Evolutionary conservation across 2,797 vertebrate species (phyloP), one percentile per base, ranked within the genome.

Genomic region (Dipus sagitta): DNA sequence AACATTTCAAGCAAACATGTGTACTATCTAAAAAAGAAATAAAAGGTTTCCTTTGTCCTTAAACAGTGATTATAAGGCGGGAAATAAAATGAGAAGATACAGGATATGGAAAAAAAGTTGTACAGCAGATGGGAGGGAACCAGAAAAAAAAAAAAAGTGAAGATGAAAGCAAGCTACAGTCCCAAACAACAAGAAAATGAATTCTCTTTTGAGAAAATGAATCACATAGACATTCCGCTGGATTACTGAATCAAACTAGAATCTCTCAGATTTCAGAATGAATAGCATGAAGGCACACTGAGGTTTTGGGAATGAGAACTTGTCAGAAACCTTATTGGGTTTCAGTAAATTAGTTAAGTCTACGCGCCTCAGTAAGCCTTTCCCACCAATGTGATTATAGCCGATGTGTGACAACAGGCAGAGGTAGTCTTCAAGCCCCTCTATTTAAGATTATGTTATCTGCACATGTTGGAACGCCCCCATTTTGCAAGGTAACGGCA

Each of bases 71-170:
- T 75, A 82, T 26, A 92, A 79, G 9, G 78, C 83, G 26, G 38
- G 64, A 77, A 80, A 42, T 30, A 20, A 32, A 58, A 32, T 47
- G 47, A 76, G 88, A 84, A 94, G 86, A 92, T 23, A 21, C 21
- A 54, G 54, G 70, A 68, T 83, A 52, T 68, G 42, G 81, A 42
- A 75, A 95, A 90, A 20, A 68, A 54, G 95, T 68, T 86, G 67
- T 84, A 64, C 2, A 47, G n/a, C 12, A 23, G 2, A 32, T 64
- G 38, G 54, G 79, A 58, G 72, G n/a, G 21, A 87, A 65, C 11
- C 5, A 34, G 70, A 94, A 95, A 85, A 94, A 94, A 95, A 85
- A 94, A 42, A 54, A 93, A 95, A 84, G 93, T 2, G 0, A 30
- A 91, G 28, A 70, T 81, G 32, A 96, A 77, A 92, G 74, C 34